Percentiles rank a stretch among this genome's conserved stretches.
phyloP scores from a whole-genome alignment of 30 jellyfish, hydroid and myxozoan species.

The Hydra vulgaris region DNA sequence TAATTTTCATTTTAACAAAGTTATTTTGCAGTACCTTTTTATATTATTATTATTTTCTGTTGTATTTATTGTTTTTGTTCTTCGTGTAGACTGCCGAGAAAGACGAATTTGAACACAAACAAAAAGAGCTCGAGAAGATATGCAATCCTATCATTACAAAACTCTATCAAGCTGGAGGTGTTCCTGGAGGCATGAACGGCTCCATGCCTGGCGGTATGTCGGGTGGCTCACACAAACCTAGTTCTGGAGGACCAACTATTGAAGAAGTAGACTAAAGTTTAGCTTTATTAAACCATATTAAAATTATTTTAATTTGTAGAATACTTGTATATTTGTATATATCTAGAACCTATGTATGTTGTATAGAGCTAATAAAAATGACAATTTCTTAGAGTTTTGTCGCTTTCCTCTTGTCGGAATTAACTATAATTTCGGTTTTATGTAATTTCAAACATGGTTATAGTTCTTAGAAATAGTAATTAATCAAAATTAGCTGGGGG shows the following conservation, averaged over 20 bases:
- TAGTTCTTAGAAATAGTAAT: too few relatives aligned
- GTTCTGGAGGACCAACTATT: constrained; percentile 94
- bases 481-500: too few relatives aligned
- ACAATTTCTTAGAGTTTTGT: too few relatives aligned
- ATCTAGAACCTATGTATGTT: too few relatives aligned
- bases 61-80: neutral
- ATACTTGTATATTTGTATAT: too few relatives aligned
- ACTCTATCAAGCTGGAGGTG: constrained; percentile 79
- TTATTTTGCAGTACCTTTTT: neutral
- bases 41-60: neutral
- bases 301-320: too few relatives aligned
- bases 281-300: too few relatives aligned
- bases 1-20: too few relatives aligned
- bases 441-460: too few relatives aligned
- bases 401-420: too few relatives aligned
- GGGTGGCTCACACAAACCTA: constrained; percentile 11
- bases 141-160: constrained; percentile 84
- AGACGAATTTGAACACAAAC: constrained; percentile 82
- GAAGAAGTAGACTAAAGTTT: constrained; percentile 98
- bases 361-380: too few relatives aligned
- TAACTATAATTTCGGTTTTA: too few relatives aligned
- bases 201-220: constrained; percentile 14
- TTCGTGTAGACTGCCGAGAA: constrained; percentile 55
- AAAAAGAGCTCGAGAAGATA: constrained; percentile 76
- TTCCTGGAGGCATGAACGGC: constrained; percentile 81